A percentile compares a stretch with the other conserved stretches of the same genome.
phyloP scores from a whole-genome alignment of 2,888 invertebrate species.

The Cyrtodaria siliqua region DNA sequence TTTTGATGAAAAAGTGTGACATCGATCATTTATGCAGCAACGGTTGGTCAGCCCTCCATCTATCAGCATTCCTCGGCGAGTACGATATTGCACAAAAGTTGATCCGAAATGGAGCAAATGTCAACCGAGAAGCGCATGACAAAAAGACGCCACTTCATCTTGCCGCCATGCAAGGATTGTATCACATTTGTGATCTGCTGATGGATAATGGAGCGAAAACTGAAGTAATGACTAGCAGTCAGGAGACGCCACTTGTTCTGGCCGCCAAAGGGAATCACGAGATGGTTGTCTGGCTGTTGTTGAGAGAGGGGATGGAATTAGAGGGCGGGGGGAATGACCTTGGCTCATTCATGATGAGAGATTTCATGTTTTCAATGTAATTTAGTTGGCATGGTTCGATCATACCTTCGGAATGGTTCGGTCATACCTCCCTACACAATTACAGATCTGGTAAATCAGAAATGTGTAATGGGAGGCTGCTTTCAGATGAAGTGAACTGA shows the following conservation, averaged over 20 bases:
- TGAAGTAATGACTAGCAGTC: conserved; percentile 37
- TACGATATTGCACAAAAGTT: conserved; percentile 33
- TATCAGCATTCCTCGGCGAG: conserved; percentile 53
- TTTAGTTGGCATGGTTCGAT: no score
- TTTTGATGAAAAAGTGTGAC: conserved; percentile 41
- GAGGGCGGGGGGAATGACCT: conserved; percentile 8
- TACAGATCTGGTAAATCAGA: no score
- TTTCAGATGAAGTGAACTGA: no score
- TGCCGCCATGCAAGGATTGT: conserved; percentile 52
- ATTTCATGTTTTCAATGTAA: no score
- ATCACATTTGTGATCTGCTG: conserved; percentile 49
- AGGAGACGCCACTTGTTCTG: conserved; percentile 58
- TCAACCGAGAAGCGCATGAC: conserved; percentile 30
- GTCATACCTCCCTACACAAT: no score
- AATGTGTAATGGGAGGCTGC: no score
- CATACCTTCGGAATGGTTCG: no score
- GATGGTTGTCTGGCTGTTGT: conserved; percentile 47
- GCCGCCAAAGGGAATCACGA: conserved; percentile 58
- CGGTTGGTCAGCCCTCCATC: conserved; percentile 63
- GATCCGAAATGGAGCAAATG: conserved; percentile 49
- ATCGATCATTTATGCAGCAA: conserved; percentile 36
- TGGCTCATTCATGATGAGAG: not conserved
- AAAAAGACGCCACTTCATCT: conserved; percentile 60
- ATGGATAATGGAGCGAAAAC: conserved; percentile 55
- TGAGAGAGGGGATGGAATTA: conserved; percentile 55